Percentiles rank a stretch among this genome's conserved stretches.
These are phyloP conservation scores for Cheumatopsyche charites DNA, from an alignment of 1,140 invertebrate species.

Conservation along the genomic window DNA sequence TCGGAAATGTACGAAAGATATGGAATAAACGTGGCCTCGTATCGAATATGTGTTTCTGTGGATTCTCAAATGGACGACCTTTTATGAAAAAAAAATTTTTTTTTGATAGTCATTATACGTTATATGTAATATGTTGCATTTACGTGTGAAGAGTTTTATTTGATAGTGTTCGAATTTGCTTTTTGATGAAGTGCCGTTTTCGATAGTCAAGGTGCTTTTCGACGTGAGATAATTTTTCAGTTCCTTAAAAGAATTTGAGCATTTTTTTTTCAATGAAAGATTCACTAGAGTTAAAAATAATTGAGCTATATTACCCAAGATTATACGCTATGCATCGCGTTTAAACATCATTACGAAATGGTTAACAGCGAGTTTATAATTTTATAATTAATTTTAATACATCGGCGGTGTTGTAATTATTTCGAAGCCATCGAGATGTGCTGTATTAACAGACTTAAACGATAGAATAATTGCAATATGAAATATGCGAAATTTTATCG, in stretches of 20 bases:
- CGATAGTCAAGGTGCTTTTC: too few species aligned
- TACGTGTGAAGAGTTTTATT: neutral
- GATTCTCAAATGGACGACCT: neutral
- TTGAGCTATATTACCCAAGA: too few species aligned
- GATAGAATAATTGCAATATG: too few species aligned
- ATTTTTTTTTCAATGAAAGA: too few species aligned
- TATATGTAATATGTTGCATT: too few species aligned
- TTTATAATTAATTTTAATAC: slow-evolving; percentile 25
- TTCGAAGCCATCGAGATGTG: neutral
- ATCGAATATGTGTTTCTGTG: neutral
- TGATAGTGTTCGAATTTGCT: neutral
- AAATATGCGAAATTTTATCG: too few species aligned
- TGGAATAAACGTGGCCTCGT: neutral
- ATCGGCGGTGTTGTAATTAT: slow-evolving; percentile 2
- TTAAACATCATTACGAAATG: neutral
- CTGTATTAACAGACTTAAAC: too few species aligned
- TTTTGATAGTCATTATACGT: neutral
- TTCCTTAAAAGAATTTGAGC: too few species aligned
- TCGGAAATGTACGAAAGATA: neutral
- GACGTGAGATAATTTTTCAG: too few species aligned
- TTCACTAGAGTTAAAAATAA: too few species aligned
- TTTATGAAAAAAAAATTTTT: neutral
- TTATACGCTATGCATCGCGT: neutral
- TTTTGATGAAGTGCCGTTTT: too few species aligned
- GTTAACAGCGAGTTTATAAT: neutral